Evolutionary conservation across 2,888 invertebrate species (phyloP), one percentile per base, ranked within the genome.

Genomic region (Dynastes tityus): DNA sequence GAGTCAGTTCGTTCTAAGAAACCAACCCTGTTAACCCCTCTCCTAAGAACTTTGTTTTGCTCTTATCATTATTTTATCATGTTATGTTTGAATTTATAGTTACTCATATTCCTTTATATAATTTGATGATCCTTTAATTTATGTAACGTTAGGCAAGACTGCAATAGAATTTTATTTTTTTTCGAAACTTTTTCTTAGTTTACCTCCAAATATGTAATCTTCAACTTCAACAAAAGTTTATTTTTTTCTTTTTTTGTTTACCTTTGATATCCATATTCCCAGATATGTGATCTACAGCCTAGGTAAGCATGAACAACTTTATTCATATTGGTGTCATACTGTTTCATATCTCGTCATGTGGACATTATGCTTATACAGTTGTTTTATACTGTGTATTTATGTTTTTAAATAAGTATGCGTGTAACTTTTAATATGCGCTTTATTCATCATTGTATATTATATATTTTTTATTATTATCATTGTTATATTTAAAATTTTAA

Each of bases 241-340:
- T 55, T 55, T 55, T 55, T n/a, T 55, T 55, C 13, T 16, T 16
- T 55, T 55, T 55, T 55, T 51, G 51, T 51, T 55, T 55, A 2
- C 6, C 3, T 55, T 55, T 16, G 1, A 4, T 55, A 6, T 13
- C 55, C 13, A 5, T 55, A 16, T 2, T 6, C 16, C 5, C 55
- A n/a, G 37, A 37, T n/a, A 64, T 64, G 64, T 64, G 64, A 37
- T 6, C 9, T 64, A 37, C 29, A 11, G 6, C 64, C n/a, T 9
- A 64, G 64, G 64, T 64, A 64, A 32, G 63, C 29, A 13, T 29
- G 16, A 64, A 32, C 37, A n/a, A 32, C 11, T 5, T 3, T 32
- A 64, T 37, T 37, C n/a, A 0, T 64, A 29, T 63, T 63, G 63
- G 29, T 64, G 64, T 37, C 64, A 64, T 64, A 32, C 29, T 64